Base-by-base conservation (phyloP, 2,888 invertebrate species). In the Arge pagana region DNA sequence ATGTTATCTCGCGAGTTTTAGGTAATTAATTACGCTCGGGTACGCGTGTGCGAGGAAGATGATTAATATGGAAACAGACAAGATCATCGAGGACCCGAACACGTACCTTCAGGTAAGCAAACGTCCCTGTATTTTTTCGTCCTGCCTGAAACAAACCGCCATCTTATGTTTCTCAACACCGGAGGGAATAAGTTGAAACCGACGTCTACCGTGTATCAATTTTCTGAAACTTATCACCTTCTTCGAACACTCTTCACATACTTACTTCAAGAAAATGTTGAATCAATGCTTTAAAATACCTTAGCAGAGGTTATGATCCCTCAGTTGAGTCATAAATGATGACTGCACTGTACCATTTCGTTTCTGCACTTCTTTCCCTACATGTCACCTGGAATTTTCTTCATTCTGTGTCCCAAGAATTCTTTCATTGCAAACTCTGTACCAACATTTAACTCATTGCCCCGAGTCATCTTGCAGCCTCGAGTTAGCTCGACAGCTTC, bases 1-100 rank as follows among this genome's bases (percentile, higher is more conserved):
- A 39, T 51, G 37, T 37, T 48, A 28, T 23, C 18, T 7, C 43
- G 53, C n/a, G 42, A 26, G 56, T 59, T 56, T 57, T 60, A 52
- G 52, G 43, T 45, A 45, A 30, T 45, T 45, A 33, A 15, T 45
- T 33, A 8, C 31, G 23, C 30, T 7, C 23, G 45, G 45, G 24
- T 42, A 45, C 33, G 35, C 23, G 21, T 31, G 43, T 21, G 26
- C 28, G 40, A 43, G 41, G 50, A 66, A 60, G 78, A 87, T 88
- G 87, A 84, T 86, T 82, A 89, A 89, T 85, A 92, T 92, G 91
- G 92, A 92, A 86, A 91, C 90, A 80, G 91, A 92, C 83, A 89
- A 89, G 85, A 85, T 88, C 80, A 87, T 89, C 82, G 90, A 90
- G 82, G 91, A 91, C 76, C 81, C 84, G 65, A 84, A 82, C 79